Conservation (phyloP, 2,797 vertebrate genomes). For the Mus minutoides region DNA sequence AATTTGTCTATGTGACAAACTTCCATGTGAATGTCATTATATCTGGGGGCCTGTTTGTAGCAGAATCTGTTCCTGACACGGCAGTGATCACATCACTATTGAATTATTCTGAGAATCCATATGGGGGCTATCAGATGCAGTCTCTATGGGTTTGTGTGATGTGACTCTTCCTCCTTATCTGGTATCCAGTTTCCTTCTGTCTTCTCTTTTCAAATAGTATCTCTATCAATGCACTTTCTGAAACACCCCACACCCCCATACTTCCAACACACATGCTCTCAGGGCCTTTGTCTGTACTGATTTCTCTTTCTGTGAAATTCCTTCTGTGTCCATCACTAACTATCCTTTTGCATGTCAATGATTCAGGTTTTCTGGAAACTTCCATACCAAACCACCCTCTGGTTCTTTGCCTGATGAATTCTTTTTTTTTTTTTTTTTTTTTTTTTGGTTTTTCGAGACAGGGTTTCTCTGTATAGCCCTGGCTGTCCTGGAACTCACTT, state of each 20-base stretch:
- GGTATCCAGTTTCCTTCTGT: background rate
- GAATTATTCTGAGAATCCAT: slow-evolving; percentile 40
- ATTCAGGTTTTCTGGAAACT: background rate
- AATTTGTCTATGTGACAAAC: fast-evolving
- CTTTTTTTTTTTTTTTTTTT: too few species aligned
- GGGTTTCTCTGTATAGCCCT: too few species aligned
- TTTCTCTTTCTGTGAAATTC: slow-evolving; percentile 2
- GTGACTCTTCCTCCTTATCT: background rate
- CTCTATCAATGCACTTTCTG: background rate
- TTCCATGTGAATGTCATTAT: background rate
- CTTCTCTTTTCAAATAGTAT: slow-evolving; percentile 3
- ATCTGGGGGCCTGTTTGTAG: background rate
- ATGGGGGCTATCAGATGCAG: background rate
- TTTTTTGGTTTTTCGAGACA: too few species aligned
- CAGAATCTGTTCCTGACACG: background rate
- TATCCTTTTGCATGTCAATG: background rate
- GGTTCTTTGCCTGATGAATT: slow-evolving; percentile 35
- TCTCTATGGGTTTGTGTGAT: background rate
- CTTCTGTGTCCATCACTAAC: background rate
- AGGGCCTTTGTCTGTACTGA: background rate
- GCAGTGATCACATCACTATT: background rate
- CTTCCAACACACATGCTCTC: background rate
- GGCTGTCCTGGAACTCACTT: too few species aligned
- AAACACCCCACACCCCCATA: background rate
- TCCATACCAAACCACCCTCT: background rate